Evolutionary conservation across 2,113 vertebrate species (phyloP).

Genomic region (Rhadina sibilatrix): DNA sequence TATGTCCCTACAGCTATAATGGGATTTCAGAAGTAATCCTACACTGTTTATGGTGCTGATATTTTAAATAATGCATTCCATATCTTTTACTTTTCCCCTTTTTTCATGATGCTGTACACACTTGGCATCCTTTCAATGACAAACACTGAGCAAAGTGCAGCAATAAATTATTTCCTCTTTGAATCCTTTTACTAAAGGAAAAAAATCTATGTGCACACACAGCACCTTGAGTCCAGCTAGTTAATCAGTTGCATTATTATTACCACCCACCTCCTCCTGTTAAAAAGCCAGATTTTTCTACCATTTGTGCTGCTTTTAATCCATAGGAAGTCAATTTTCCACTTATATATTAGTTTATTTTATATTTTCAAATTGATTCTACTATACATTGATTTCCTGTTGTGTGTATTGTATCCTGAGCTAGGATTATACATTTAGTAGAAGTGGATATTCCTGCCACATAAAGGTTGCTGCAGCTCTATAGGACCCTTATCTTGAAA

Average conservation of each 20-base stretch:
- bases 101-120: conserved; percentile 39
- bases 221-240: conserved; percentile 55
- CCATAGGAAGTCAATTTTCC: conserved; percentile 89
- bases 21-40: conserved; percentile 16
- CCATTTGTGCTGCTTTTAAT: conserved; percentile 84
- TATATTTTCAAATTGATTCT: conserved; percentile 96
- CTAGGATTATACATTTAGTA: conserved; percentile 96
- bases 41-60: conserved; percentile 19
- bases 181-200: conserved; percentile 49
- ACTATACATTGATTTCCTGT: conserved; percentile 92
- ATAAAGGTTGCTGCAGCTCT: conserved; percentile 85
- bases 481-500: conserved; percentile 92
- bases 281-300: conserved; percentile 72
- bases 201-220: conserved; percentile 40
- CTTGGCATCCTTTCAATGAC: conserved; percentile 62
- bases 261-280: conserved; percentile 61
- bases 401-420: conserved; percentile 89
- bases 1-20: neutral
- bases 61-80: conserved; percentile 29
- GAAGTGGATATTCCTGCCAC: conserved; percentile 85
- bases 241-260: conserved; percentile 71
- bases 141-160: conserved; percentile 60
- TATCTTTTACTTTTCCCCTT: conserved; percentile 22
- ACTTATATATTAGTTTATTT: conserved; percentile 89
- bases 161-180: conserved; percentile 68